Evolutionary conservation across 2,797 vertebrate species (phyloP), one percentile per base, ranked within the genome.

Genomic region (Numenius phaeopus): DNA sequence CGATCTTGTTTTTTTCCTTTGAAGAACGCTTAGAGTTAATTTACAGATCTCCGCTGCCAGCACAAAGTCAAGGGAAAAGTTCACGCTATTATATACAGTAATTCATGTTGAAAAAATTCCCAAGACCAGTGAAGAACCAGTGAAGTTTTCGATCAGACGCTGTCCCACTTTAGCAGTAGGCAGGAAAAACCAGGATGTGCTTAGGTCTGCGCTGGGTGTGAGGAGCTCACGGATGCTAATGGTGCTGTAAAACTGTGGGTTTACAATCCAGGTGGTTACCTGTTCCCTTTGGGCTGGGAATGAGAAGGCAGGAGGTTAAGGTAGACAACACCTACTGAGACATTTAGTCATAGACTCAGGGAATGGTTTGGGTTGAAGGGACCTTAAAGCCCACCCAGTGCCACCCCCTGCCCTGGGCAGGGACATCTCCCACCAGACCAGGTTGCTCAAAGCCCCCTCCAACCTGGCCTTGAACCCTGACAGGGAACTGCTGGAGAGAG

Each of bases 61-160:
- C 62, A 44, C 84, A 34, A 46, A 3, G 2, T 4, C 49, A 9
- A 61, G 90, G 52, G 54, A 39, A 39, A 16, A n/a, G 40, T 2
- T 67, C 34, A 2, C 2, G 10, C 3, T 46, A 8, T 19, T 30
- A 11, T 2, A 42, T 0, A 4, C 2, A 0, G 29, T 5, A 21
- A 69, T 58, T 61, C 73, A 54, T 27, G 40, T 0, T 8, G 37
- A 21, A 47, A 55, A 67, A 4, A 40, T 22, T 23, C 47, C 30
- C 34, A 29, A 49, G 49, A 18, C 24, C 44, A 42, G 32, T 1
- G 39, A 37, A 37, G 72, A 47, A 27, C 2, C 59, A 24, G 59
- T 1, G 9, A 2, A 17, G n/a, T 40, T 75, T 71, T 32, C 15
- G 18, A 29, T 5, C 62, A 47, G 62, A n/a, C 34, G 4, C 19